These are phyloP conservation scores for Ennomos erosarius DNA, from an alignment of 2,888 invertebrate species.

Conservation along the genomic window DNA sequence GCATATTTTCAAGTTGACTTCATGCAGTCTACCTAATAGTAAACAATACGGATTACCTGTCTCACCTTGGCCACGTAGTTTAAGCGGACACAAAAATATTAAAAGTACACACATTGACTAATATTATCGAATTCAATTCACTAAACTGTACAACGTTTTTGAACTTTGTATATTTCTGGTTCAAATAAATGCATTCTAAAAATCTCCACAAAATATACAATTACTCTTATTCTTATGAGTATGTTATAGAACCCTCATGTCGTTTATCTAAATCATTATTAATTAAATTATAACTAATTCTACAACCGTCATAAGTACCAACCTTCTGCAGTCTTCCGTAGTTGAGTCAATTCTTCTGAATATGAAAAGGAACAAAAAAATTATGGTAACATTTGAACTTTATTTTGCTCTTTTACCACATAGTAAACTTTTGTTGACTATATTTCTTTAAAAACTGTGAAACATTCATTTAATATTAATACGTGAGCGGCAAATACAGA, in stretches of 20 bases:
- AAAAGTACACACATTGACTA: too few species aligned
- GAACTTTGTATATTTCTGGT: conserved; percentile 1
- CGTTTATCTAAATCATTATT: conserved; percentile 15
- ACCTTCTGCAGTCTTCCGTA: conserved; percentile 36
- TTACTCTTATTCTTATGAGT: conserved; percentile 26
- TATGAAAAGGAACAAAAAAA: conserved; percentile 5
- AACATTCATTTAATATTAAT: too few species aligned
- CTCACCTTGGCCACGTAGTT: too few species aligned
- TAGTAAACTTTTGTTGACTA: too few species aligned
- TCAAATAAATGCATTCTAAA: conserved; percentile 24
- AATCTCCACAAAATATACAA: conserved; percentile 20
- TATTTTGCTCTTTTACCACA: background rate
- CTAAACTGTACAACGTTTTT: too few species aligned
- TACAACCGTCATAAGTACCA: conserved; percentile 39
- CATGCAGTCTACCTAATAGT: too few species aligned
- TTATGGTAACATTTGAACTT: conserved; percentile 11
- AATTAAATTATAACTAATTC: conserved; percentile 20
- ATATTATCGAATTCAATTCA: too few species aligned
- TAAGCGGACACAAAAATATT: too few species aligned
- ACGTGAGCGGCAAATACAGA: too few species aligned
- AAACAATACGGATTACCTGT: too few species aligned
- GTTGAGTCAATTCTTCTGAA: background rate
- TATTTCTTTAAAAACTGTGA: too few species aligned
- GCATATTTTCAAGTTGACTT: too few species aligned
- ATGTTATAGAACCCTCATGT: conserved; percentile 26